Evolutionary conservation across 1,140 invertebrate species (phyloP), one percentile per base, ranked within the genome.

Genomic region (Probaryconus sp.): DNA sequence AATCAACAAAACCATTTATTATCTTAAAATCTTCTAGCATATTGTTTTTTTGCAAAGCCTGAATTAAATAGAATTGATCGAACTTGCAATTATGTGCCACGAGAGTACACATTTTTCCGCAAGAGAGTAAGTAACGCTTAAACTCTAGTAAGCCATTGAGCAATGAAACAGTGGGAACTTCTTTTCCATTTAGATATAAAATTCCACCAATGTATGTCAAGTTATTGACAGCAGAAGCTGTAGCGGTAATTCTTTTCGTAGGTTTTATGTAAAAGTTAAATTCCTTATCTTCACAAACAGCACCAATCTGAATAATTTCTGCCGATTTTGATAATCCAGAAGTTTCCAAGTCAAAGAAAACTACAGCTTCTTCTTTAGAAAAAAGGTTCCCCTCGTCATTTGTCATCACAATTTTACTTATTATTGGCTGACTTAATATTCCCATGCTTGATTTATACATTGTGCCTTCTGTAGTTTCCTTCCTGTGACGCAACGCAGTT

Each of bases 281-380:
- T n/a, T n/a, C n/a, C n/a, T n/a, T n/a, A n/a, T n/a, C n/a, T n/a
- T n/a, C n/a, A n/a, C n/a, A n/a, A n/a, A n/a, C n/a, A n/a, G n/a
- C n/a, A n/a, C n/a, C n/a, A n/a, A n/a, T n/a, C n/a, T n/a, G n/a
- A n/a, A n/a, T n/a, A n/a, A n/a, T n/a, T n/a, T n/a, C n/a, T n/a
- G n/a, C n/a, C n/a, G n/a, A 30, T 33, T 7, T 3, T 21, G 9
- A 30, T 31, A 1, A 47, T 48, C n/a, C n/a, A 42, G 48, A 53
- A 24, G 61, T 65, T 37, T 53, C 47, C 0, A 65, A 21, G 43
- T 65, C 48, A 13, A 65, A 65, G 35, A 42, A 43, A 53, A 53
- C 28, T 17, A 26, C 28, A 31, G 28, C 7, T 35, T n/a, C n/a
- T n/a, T n/a, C n/a, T n/a, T n/a, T n/a, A n/a, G n/a, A n/a, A n/a